Evolutionary conservation across 2,113 vertebrate species (phyloP).

Genomic region (Madoqua kirkii): DNA sequence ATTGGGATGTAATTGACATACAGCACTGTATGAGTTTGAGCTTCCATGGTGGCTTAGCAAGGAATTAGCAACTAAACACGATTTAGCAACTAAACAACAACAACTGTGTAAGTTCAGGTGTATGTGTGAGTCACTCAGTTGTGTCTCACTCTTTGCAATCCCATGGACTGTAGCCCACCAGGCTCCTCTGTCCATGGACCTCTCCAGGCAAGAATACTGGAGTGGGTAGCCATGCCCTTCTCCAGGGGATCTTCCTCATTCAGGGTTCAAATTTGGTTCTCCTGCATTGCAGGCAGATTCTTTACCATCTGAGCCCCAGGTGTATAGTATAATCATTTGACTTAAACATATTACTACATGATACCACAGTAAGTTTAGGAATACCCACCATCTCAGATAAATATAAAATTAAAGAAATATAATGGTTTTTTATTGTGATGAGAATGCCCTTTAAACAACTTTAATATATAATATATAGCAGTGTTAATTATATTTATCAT

Average conservation of each 20-base stretch:
- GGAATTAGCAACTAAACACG: no score
- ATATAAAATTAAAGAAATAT: background rate
- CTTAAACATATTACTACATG: background rate
- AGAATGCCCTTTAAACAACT: background rate
- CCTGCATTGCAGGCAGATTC: background rate
- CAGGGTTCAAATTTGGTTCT: background rate
- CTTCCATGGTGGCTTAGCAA: no score
- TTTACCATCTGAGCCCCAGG: background rate
- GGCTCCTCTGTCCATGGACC: background rate
- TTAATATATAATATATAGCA: background rate
- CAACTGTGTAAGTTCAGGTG: background rate
- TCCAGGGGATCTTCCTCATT: background rate
- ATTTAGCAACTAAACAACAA: background rate
- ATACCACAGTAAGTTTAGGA: background rate
- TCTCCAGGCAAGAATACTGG: background rate
- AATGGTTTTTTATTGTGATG: background rate
- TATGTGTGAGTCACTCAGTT: background rate
- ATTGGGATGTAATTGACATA: no score
- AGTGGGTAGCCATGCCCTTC: background rate
- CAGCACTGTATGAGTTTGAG: no score
- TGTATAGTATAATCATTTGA: background rate
- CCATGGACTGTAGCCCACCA: background rate
- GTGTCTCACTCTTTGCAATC: background rate
- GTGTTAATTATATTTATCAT: background rate
- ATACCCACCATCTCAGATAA: background rate